These are phyloP conservation scores for Ptyas mucosa DNA, from an alignment of 2,113 vertebrate species.

Conservation along the genomic window DNA sequence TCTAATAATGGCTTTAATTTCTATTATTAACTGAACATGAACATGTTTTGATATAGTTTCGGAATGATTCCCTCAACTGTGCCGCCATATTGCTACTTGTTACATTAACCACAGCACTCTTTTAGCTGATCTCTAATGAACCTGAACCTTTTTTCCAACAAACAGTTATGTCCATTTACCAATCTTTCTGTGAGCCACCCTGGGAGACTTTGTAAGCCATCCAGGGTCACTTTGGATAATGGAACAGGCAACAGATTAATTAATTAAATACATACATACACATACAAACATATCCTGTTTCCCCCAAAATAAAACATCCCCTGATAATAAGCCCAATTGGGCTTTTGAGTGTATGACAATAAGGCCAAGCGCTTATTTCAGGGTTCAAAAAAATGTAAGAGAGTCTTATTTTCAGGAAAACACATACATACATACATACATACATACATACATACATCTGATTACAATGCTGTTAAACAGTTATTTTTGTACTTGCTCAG, in stretches of 20 bases:
- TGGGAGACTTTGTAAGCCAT: not conserved
- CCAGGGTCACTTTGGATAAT: not conserved
- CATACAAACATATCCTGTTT: too few relatives aligned
- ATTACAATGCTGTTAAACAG: not conserved
- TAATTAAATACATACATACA: not conserved
- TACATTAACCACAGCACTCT: not conserved
- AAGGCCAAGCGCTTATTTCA: too few relatives aligned
- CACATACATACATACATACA: too few relatives aligned
- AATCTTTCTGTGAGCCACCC: not conserved
- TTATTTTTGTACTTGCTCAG: not conserved
- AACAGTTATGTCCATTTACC: not conserved
- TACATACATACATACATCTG: not conserved
- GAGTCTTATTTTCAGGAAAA: too few relatives aligned
- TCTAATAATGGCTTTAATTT: not conserved
- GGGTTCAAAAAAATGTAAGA: too few relatives aligned
- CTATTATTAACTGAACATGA: not conserved
- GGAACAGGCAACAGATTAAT: not conserved
- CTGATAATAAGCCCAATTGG: too few relatives aligned
- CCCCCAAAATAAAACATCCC: too few relatives aligned
- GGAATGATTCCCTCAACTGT: not conserved
- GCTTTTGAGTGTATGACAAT: too few relatives aligned
- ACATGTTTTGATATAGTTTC: not conserved
- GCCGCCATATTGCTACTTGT: not conserved
- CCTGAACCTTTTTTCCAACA: not conserved
- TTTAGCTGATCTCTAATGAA: not conserved